These are phyloP conservation scores for Tragopan temminckii DNA, from an alignment of 2,797 vertebrate species.

Conservation along the genomic window DNA sequence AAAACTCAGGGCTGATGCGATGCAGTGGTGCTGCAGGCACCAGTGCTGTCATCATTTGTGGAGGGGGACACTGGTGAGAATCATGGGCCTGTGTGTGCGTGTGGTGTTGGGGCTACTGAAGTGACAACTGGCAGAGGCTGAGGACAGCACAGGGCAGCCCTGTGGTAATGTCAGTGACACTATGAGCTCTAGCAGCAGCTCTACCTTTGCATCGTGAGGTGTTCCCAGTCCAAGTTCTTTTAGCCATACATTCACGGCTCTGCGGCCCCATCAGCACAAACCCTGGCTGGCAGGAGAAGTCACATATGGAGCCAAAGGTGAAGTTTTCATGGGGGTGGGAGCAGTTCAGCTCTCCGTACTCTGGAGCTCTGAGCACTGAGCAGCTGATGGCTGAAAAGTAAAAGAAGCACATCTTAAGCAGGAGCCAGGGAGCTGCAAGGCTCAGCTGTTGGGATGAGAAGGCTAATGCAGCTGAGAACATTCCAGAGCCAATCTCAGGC, in stretches of 20 bases:
- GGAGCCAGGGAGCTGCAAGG: not conserved
- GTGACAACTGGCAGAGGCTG: not conserved
- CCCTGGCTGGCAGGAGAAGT: constrained; percentile 68
- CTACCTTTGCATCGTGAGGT: not conserved
- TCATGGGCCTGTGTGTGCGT: not conserved
- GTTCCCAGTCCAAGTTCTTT: not conserved
- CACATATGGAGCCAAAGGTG: not conserved
- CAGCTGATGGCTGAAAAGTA: not conserved
- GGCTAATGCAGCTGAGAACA: not conserved
- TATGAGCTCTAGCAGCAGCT: not conserved
- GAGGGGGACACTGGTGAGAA: not conserved
- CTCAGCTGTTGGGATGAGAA: not conserved
- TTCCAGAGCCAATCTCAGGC: too few species aligned
- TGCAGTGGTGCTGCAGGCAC: not conserved
- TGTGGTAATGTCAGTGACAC: not conserved
- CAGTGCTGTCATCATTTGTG: not conserved
- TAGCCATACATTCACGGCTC: constrained; percentile 61
- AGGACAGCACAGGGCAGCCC: not conserved
- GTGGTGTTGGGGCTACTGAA: not conserved
- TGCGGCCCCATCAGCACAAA: constrained; percentile 56
- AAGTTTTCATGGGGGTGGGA: not conserved
- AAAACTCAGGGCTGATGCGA: not conserved
- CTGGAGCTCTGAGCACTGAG: not conserved
- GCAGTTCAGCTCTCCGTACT: fast-evolving
- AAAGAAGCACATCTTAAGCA: not conserved